These are phyloP conservation scores for Megaptera novaeangliae DNA, from an alignment of 2,113 vertebrate species.

Conservation along the genomic window DNA sequence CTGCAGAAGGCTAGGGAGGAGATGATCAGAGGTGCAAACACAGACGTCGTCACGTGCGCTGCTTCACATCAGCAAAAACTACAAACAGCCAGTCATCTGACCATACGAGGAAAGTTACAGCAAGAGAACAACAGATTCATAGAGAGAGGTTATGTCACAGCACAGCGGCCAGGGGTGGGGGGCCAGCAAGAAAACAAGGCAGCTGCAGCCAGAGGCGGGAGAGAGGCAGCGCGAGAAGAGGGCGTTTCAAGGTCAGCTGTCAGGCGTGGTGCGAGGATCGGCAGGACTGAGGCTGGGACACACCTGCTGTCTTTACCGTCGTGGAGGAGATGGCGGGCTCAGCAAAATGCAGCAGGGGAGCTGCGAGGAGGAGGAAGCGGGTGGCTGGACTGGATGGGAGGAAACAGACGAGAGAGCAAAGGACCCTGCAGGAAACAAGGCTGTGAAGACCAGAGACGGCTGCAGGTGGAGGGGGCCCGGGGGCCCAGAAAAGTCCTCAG, in stretches of 20 bases:
- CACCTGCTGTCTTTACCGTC: fast-evolving
- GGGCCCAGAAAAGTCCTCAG: too few species aligned
- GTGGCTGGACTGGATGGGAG: fast-evolving
- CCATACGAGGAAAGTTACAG: too few species aligned
- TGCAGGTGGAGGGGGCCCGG: too few species aligned
- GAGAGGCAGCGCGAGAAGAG: neutral
- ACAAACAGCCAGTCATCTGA: fast-evolving
- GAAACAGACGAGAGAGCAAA: fast-evolving
- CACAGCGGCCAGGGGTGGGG: fast-evolving
- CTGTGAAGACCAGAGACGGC: too few species aligned
- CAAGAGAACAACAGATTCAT: neutral
- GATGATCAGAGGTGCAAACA: fast-evolving
- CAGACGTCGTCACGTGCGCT: fast-evolving
- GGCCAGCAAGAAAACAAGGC: fast-evolving
- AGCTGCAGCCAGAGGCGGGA: too few species aligned
- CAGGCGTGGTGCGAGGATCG: fast-evolving
- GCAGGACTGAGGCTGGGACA: fast-evolving
- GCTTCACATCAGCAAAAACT: too few species aligned
- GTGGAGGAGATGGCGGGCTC: fast-evolving
- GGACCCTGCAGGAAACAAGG: neutral
- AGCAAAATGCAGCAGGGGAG: fast-evolving
- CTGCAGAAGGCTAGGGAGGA: too few species aligned
- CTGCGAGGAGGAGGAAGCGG: fast-evolving
- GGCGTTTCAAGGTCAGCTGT: neutral
- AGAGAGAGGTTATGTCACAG: fast-evolving